Evolutionary conservation across 2,113 vertebrate species (phyloP).

Genomic region (Neotragus pygmaeus): DNA sequence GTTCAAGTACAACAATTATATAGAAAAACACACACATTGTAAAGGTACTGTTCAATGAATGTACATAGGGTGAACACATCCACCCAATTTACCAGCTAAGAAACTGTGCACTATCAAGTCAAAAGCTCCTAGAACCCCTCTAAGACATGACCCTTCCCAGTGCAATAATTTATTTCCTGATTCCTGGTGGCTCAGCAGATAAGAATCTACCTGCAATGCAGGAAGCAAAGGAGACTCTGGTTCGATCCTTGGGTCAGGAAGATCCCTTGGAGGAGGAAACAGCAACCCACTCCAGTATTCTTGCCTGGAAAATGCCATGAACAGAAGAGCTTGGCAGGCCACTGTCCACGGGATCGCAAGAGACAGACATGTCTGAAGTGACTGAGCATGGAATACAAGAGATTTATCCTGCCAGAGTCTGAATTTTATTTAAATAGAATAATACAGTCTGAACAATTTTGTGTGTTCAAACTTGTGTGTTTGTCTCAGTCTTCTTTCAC

Average conservation of each 20-base stretch:
- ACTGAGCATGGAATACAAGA: not conserved
- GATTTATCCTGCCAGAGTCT: not conserved
- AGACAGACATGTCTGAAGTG: not conserved
- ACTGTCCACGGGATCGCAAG: accelerated
- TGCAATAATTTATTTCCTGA: not conserved
- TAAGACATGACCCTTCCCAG: not conserved
- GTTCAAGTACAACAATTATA: not conserved
- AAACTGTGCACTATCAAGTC: not conserved
- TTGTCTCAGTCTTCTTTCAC: not conserved
- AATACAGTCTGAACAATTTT: not conserved
- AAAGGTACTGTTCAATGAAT: not conserved
- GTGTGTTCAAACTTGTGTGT: not conserved
- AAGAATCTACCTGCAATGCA: not conserved
- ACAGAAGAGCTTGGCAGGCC: not conserved
- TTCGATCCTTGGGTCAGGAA: not conserved
- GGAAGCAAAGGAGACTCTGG: not conserved
- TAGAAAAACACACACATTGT: not conserved
- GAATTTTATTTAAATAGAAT: not conserved
- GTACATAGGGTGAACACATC: not conserved
- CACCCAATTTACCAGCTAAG: not conserved
- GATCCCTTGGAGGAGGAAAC: not conserved
- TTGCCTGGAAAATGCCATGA: not conserved
- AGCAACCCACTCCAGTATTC: not conserved
- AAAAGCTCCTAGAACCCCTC: not conserved
- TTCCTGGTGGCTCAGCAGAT: not conserved